Conservation (phyloP, 2,797 vertebrate genomes). For the Gambusia yucatana region DNA sequence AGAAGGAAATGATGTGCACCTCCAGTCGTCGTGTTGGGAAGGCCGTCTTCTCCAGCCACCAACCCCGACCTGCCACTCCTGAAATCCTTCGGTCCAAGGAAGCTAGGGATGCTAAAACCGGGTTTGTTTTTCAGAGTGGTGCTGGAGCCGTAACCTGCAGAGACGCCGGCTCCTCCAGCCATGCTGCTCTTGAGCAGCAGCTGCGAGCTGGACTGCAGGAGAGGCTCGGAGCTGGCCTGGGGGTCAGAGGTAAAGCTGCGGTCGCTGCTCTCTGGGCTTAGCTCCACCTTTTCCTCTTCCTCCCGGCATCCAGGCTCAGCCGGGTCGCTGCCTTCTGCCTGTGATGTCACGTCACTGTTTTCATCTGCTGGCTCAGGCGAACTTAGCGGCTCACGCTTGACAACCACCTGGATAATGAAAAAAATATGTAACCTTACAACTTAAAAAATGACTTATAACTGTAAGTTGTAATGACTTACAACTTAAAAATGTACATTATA, state of each 20-base stretch:
- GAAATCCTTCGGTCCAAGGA: slow-evolving; percentile 86
- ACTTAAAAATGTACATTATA: neutral
- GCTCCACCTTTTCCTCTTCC: slow-evolving; percentile 92
- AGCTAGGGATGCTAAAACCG: slow-evolving; percentile 90
- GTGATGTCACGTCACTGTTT: slow-evolving; percentile 92
- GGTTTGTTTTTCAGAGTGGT: slow-evolving; percentile 86
- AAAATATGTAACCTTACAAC: neutral
- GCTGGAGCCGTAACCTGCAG: slow-evolving; percentile 58
- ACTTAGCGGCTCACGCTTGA: slow-evolving; percentile 94
- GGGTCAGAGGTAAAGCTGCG: slow-evolving; percentile 91
- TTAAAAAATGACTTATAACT: neutral
- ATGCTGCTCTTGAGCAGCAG: slow-evolving; percentile 87
- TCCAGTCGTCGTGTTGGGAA: slow-evolving; percentile 93
- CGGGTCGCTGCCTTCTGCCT: slow-evolving; percentile 91
- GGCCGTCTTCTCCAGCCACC: slow-evolving; percentile 82
- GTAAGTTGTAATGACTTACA: neutral
- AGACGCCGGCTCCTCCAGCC: slow-evolving; percentile 39
- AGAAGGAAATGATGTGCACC: slow-evolving; percentile 85
- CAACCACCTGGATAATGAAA: slow-evolving; percentile 82
- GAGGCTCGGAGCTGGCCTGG: slow-evolving; percentile 86
- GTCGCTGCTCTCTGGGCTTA: slow-evolving; percentile 95
- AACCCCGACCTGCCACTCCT: slow-evolving; percentile 47
- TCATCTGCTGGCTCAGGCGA: slow-evolving; percentile 93
- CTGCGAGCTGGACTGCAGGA: slow-evolving; percentile 88
- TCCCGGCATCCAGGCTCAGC: slow-evolving; percentile 89